A percentile compares a stretch with the other conserved stretches of the same genome.
These are phyloP conservation scores for Labia minor DNA, from an alignment of 2,888 invertebrate genomes.

Conservation along the genomic window DNA sequence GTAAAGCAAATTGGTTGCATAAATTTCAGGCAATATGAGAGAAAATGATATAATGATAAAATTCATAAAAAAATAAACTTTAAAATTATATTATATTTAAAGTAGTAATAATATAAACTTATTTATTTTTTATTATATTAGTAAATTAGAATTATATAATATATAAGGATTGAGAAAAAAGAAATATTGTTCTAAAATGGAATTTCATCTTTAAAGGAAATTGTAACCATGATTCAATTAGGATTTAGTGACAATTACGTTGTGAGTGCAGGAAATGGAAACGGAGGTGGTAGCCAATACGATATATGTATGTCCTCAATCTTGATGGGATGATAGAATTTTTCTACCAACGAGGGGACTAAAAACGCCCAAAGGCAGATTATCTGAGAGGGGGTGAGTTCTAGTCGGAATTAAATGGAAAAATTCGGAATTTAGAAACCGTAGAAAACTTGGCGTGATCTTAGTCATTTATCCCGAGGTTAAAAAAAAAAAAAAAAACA, in stretches of 20 bases:
- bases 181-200: no score
- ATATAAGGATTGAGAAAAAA: no score
- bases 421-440: conserved; percentile 5
- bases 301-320: not conserved
- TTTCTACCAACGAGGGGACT: not conserved
- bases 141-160: no score
- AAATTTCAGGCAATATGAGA: no score
- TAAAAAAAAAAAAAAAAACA: not conserved
- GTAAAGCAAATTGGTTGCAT: no score
- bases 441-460: conserved; percentile 2
- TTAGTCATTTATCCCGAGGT: not conserved
- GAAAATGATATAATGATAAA: no score
- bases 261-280: not conserved
- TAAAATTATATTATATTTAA: no score
- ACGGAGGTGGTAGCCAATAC: not conserved
- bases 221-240: not conserved
- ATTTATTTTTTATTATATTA: no score
- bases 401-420: not conserved
- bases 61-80: no score
- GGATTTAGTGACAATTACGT: not conserved
- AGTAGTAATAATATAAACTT: no score
- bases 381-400: not conserved
- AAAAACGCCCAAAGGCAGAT: not conserved
- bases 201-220: not conserved
- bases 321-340: not conserved